These are phyloP conservation scores for Sympetrum striolatum DNA, from an alignment of 2,888 invertebrate genomes.

Conservation along the genomic window DNA sequence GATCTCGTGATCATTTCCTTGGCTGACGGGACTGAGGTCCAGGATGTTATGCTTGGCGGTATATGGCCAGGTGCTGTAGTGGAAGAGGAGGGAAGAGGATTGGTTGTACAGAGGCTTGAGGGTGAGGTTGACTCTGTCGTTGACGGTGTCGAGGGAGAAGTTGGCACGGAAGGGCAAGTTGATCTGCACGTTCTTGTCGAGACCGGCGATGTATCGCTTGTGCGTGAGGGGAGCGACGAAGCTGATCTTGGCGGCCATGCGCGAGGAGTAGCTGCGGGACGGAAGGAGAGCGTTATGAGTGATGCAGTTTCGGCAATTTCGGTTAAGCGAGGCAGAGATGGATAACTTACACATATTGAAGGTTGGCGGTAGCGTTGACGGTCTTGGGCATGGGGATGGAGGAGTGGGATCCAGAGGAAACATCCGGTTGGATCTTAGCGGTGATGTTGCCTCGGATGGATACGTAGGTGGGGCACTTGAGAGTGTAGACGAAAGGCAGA, in stretches of 20 bases:
- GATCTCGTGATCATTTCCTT: constrained; percentile 55
- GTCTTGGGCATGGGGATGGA: constrained; percentile 55
- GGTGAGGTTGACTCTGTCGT: constrained; percentile 60
- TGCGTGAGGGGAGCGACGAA: constrained; percentile 70
- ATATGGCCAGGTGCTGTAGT: constrained; percentile 71
- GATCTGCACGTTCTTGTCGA: constrained; percentile 67
- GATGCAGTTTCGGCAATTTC: background rate
- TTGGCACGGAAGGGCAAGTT: constrained; percentile 64
- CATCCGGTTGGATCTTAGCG: constrained; percentile 58
- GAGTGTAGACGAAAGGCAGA: constrained; percentile 71
- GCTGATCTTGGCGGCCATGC: constrained; percentile 68
- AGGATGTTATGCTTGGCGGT: constrained; percentile 67
- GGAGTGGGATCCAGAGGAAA: constrained; percentile 51
- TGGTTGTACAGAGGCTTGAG: constrained; percentile 63
- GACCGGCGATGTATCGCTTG: constrained; percentile 66
- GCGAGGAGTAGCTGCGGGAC: constrained; percentile 58
- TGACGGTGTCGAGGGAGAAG: constrained; percentile 61
- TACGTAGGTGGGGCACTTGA: constrained; percentile 66
- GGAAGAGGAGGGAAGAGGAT: constrained; percentile 63
- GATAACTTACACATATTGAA: constrained; percentile 59
- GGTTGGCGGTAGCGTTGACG: constrained; percentile 60
- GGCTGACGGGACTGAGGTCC: constrained; percentile 62
- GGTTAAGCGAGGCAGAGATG: background rate
- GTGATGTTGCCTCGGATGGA: constrained; percentile 63
- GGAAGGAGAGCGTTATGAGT: background rate